Base-by-base conservation (phyloP, 1,140 invertebrate species). In the Ceratina japonica region DNA sequence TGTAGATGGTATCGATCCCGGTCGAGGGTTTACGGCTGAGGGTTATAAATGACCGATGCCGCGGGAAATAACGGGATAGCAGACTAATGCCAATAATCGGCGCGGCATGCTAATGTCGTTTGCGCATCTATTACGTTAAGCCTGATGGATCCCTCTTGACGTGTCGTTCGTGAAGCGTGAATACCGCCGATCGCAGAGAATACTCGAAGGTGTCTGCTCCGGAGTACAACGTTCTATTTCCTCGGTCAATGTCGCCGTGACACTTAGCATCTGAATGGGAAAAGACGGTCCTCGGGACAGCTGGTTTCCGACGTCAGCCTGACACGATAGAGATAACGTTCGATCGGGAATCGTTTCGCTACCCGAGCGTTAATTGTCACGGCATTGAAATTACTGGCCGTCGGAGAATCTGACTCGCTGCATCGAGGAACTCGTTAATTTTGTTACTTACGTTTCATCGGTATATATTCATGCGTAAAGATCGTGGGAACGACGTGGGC, bases 81-180 rank as follows among this genome's bases (percentile, higher is more conserved):
- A 87, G 75, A 84, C 87, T 91, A 90, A 92, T 89, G 77, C 84
- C 88, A 91, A 92, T 92, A 91, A 91, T 91, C 90, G 88, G 73
- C 77, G 83, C 83, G 87, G 85, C 88, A 91, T 91, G 91, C 90
- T 91, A 91, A 91, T 91, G 88, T 89, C 86, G 83, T 85, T 87
- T 84, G 82, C 87, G 91, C 90, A 91, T 91, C 91, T 89, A 92
- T 91, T 91, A 91, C 88, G 85, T 75, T 91, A 90, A 92, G 90
- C 89, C 83, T 90, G 91, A 92, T 86, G 88, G 90, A 92, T 92
- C 86, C 87, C 85, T 83, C 87, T 87, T 86, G 89, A 89, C 87
- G 85, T 86, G 84, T 86, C 84, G 84, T 86, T 86, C 59, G 78
- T 73, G 75, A 31, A 83, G 74, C 83, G 52, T 83, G 81, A 86